These are phyloP conservation scores for Odontothrips loti DNA, from an alignment of 2,888 invertebrate species.

Conservation along the genomic window DNA sequence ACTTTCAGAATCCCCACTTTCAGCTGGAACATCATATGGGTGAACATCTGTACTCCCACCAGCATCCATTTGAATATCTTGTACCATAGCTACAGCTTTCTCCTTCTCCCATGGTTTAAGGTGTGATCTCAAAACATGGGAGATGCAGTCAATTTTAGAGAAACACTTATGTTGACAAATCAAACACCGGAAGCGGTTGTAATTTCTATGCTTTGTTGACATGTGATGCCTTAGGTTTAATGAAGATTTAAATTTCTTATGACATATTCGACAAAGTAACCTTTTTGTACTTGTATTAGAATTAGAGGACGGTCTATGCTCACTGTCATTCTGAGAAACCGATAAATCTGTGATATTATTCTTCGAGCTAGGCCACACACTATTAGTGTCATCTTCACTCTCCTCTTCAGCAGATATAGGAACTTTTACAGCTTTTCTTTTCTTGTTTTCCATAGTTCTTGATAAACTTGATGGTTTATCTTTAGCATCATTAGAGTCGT, in stretches of 20 bases:
- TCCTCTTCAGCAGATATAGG: conserved; percentile 34
- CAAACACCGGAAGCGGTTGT: conserved; percentile 71
- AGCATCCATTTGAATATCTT: conserved; percentile 19
- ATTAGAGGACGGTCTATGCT: no score
- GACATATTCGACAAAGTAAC: conserved; percentile 54
- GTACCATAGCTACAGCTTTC: not conserved
- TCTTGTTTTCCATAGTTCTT: conserved; percentile 6
- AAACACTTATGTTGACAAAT: conserved; percentile 67
- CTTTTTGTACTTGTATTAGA: conserved; percentile 38
- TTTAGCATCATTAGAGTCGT: conserved; percentile 31
- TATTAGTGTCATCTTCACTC: conserved; percentile 33
- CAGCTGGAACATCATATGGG: not conserved
- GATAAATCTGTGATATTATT: not conserved
- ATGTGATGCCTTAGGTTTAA: conserved; percentile 59
- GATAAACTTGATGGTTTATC: not conserved
- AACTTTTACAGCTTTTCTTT: conserved; percentile 35
- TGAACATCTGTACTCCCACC: conserved; percentile 1
- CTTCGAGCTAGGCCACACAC: not conserved
- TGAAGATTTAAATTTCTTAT: conserved; percentile 49
- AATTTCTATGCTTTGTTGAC: conserved; percentile 60
- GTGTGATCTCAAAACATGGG: conserved; percentile 61
- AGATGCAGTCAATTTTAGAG: conserved; percentile 59
- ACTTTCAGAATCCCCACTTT: conserved; percentile 17
- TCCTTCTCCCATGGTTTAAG: conserved; percentile 7
- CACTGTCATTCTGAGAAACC: not conserved